A percentile compares a stretch with the other conserved stretches of the same genome.
Evolutionary conservation across 2,888 invertebrate genomes (phyloP).

Genomic region (Platynereis dumerilii): DNA sequence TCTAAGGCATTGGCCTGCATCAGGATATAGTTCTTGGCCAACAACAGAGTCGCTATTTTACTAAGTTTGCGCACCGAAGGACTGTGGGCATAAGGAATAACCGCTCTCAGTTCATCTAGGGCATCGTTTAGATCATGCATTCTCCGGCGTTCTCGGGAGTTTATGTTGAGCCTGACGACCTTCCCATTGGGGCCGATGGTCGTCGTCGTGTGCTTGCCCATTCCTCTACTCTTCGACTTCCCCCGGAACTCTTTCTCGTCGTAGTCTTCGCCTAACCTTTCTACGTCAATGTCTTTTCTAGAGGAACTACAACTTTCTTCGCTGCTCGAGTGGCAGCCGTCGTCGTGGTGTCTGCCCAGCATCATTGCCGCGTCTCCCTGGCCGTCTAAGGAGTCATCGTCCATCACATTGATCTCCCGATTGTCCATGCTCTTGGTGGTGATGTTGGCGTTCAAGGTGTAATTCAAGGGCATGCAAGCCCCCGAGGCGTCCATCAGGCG

Average conservation of each 20-base stretch:
- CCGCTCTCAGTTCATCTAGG: constrained; percentile 60
- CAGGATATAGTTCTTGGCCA: constrained; percentile 62
- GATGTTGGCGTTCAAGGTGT: neutral
- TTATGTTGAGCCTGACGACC: constrained; percentile 57
- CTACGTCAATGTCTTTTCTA: constrained; percentile 2
- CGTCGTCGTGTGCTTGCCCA: constrained; percentile 11
- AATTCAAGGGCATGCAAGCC: neutral
- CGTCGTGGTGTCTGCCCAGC: neutral
- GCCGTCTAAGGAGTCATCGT: neutral
- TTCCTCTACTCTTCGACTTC: neutral
- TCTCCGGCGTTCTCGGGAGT: constrained; percentile 64
- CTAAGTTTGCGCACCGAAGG: constrained; percentile 63
- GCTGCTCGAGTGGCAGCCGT: constrained; percentile 2
- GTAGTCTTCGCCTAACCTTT: constrained; percentile 13
- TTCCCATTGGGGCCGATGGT: constrained; percentile 6
- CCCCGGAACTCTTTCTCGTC: constrained; percentile 17
- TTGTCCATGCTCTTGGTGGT: neutral
- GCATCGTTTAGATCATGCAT: constrained; percentile 67
- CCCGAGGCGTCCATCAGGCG: neutral
- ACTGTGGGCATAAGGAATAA: constrained; percentile 63
- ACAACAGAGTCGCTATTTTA: constrained; percentile 60
- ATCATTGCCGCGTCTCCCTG: neutral
- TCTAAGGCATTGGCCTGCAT: constrained; percentile 62
- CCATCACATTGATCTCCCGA: constrained; percentile 2
- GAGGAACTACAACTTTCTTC: constrained; percentile 3